Conservation (phyloP, 1,140 invertebrate genomes). For the Ceratosolen solmsi region DNA sequence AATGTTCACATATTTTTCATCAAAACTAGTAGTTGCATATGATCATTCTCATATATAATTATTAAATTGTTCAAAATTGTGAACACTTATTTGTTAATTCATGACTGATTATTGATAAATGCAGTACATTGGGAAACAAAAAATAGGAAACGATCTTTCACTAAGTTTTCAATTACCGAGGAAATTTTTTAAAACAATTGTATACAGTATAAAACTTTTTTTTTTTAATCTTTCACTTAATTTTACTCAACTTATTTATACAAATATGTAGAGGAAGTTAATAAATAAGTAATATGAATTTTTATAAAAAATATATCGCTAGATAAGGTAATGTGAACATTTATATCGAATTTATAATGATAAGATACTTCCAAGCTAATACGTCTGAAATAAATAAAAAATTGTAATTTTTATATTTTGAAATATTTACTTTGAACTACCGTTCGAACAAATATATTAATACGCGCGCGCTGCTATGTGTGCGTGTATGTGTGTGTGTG, state of each 20-base stretch:
- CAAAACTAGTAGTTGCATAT: no score
- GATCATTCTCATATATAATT: no score
- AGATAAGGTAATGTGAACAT: neutral
- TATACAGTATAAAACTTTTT: neutral
- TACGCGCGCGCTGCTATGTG: no score
- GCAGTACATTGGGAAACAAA: neutral
- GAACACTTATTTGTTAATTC: neutral
- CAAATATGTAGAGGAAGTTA: neutral
- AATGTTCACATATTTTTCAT: no score
- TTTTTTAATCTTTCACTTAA: neutral
- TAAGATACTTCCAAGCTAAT: neutral
- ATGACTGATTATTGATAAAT: neutral
- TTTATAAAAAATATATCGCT: neutral
- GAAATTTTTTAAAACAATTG: neutral
- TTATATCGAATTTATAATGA: neutral
- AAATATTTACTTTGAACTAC: neutral
- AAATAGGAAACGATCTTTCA: neutral
- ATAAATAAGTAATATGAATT: neutral
- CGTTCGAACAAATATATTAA: neutral
- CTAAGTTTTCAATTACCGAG: conserved; percentile 8
- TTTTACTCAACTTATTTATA: neutral
- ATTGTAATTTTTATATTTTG: no score
- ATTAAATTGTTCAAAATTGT: no score
- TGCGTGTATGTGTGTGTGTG: no score
- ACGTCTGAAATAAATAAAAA: neutral